These are phyloP conservation scores for Lepilemur septentrionalis DNA, from an alignment of 2,797 vertebrate genomes.

Conservation along the genomic window DNA sequence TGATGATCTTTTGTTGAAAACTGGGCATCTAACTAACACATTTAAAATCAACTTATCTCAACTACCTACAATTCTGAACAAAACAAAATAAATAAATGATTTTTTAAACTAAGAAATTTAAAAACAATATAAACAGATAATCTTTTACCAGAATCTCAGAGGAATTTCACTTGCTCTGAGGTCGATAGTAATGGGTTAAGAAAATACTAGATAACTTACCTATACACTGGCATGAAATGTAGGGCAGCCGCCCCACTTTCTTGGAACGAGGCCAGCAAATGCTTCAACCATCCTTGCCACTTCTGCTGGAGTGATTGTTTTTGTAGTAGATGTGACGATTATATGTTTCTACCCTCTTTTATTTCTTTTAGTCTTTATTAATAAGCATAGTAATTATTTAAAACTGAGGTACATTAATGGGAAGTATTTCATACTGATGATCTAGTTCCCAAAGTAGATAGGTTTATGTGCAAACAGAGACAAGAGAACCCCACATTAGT, in stretches of 20 bases:
- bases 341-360: not conserved
- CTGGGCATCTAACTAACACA: not conserved
- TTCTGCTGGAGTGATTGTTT: not conserved
- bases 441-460: not conserved
- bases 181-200: no score
- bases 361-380: not conserved
- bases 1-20: not conserved
- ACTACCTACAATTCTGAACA: not conserved
- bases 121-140: not conserved
- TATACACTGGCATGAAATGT: no score
- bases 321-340: not conserved
- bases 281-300: no score
- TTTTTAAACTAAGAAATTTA: not conserved
- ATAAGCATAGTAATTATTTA: not conserved
- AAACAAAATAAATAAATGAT: not conserved
- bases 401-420: not conserved
- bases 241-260: not conserved
- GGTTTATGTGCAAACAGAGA: not conserved
- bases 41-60: not conserved
- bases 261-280: not conserved
- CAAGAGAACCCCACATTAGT: not conserved
- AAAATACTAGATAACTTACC: not conserved
- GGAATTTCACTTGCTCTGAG: not conserved
- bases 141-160: not conserved
- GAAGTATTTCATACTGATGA: not conserved